phyloP scores from a whole-genome alignment of 2,797 vertebrate species.

The Poecilia picta region DNA sequence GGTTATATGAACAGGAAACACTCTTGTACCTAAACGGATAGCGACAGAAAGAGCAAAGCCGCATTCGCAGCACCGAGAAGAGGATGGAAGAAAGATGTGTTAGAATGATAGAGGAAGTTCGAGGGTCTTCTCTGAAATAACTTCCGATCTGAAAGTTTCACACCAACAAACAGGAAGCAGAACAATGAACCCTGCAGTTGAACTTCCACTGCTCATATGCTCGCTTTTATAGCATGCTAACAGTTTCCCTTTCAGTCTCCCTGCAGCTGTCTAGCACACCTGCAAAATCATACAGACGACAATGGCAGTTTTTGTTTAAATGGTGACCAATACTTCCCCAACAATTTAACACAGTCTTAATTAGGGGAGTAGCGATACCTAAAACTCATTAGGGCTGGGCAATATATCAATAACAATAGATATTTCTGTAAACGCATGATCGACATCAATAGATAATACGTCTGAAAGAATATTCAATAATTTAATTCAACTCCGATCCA shows the following conservation, averaged over 20 bases:
- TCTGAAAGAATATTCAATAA: no score
- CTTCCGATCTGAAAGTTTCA: slow-evolving; percentile 46
- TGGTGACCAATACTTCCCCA: background rate
- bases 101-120: slow-evolving; percentile 18
- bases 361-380: background rate
- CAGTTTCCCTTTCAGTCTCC: slow-evolving; percentile 48
- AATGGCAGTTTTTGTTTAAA: background rate
- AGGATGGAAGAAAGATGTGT: slow-evolving; percentile 3
- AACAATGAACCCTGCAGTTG: slow-evolving; percentile 67
- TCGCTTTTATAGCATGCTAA: slow-evolving; percentile 1
- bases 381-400: background rate
- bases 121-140: slow-evolving; percentile 9
- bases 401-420: no score
- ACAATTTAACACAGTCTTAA: background rate
- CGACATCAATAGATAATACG: no score
- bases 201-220: slow-evolving; percentile 53
- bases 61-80: background rate
- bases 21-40: background rate
- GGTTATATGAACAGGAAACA: slow-evolving; percentile 1
- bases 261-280: slow-evolving; percentile 23
- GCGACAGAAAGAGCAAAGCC: background rate
- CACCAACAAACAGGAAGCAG: slow-evolving; percentile 74
- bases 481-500: no score
- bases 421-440: no score
- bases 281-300: background rate